Base-by-base conservation (phyloP, 2,888 invertebrate species). In the Sarcophaga variegata region DNA sequence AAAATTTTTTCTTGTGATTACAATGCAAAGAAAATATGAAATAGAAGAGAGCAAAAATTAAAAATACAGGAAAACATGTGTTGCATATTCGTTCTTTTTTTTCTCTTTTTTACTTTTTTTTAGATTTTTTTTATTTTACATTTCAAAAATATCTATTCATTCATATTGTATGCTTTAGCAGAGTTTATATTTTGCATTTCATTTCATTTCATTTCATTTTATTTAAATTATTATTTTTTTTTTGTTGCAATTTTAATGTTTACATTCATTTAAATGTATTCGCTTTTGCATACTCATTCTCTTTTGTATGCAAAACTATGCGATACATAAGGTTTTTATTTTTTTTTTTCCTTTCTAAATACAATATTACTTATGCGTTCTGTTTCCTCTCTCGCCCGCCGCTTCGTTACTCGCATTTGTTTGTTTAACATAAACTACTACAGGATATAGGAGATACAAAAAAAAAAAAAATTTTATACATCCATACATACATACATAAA, bases 291-390 rank as follows among this genome's bases (percentile, higher is more conserved):
- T 54, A 14, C 54, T 12, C 12, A 17, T 10, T 37, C 49, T 49
- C 49, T 14, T 54, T 54, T 54, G 54, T 74, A 69, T 78, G 71
- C 67, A 79, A 72, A 83, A 67, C 47, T 78, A 74, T 74, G 63
- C 70, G 69, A 27, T 49, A n/a, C 63, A 79, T 20, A 79, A 79
- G 69, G 69, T 74, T 78, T 69, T 37, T 10, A 22, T 8, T 37
- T 37, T 2, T 2, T 37, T 37, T 63, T 47, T 69, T 70, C 67
- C 54, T 69, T 37, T 66, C 37, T 17, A 66, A 17, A 67, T 20
- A 54, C 59, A 77, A 84, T 70, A 64, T 27, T 59, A 79, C 14
- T 70, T 80, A 47, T 64, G 27, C 59, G 59, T 79, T 64, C 59
- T 12, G 37, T 63, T 63, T 71, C 20, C 3, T 4, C 17, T 54